Conservation (phyloP, 2,797 vertebrate species). For the Kryptolebias ocellatus region DNA sequence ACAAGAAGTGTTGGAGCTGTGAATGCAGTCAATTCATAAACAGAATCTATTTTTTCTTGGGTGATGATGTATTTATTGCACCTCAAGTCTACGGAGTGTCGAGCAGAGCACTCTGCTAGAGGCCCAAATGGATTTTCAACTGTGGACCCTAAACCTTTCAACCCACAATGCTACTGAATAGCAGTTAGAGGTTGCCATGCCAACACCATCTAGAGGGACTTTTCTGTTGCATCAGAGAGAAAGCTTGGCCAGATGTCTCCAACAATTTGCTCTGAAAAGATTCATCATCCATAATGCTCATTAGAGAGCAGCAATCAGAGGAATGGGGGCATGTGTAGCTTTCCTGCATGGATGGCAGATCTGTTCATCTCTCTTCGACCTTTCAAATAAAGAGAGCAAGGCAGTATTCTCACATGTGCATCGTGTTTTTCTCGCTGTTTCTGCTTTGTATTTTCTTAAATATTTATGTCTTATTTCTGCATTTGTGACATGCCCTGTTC, state of each 20-base stretch:
- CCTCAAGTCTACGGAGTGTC: slow-evolving; percentile 83
- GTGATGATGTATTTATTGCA: slow-evolving; percentile 85
- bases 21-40: slow-evolving; percentile 83
- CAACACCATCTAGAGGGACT: slow-evolving; percentile 94
- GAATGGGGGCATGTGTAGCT: slow-evolving; percentile 79
- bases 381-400: slow-evolving; percentile 38
- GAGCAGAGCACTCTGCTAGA: slow-evolving; percentile 85
- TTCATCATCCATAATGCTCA: slow-evolving; percentile 89
- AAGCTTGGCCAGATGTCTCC: slow-evolving; percentile 99
- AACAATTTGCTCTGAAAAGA: slow-evolving; percentile 98
- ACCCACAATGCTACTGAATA: slow-evolving; percentile 92
- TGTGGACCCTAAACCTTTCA: slow-evolving; percentile 93
- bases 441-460: slow-evolving; percentile 87
- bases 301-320: slow-evolving; percentile 93
- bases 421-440: slow-evolving; percentile 72
- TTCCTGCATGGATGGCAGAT: slow-evolving; percentile 50
- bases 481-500: slow-evolving; percentile 85
- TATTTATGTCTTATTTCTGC: slow-evolving; percentile 90
- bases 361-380: slow-evolving; percentile 24
- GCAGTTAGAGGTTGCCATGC: slow-evolving; percentile 97
- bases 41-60: slow-evolving; percentile 73
- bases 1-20: slow-evolving; percentile 72
- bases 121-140: slow-evolving; percentile 98
- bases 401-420: slow-evolving; percentile 30
- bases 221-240: slow-evolving; percentile 90